phyloP scores from a whole-genome alignment of 2,888 invertebrate species.

The Dasysyrphus tricinctus region DNA sequence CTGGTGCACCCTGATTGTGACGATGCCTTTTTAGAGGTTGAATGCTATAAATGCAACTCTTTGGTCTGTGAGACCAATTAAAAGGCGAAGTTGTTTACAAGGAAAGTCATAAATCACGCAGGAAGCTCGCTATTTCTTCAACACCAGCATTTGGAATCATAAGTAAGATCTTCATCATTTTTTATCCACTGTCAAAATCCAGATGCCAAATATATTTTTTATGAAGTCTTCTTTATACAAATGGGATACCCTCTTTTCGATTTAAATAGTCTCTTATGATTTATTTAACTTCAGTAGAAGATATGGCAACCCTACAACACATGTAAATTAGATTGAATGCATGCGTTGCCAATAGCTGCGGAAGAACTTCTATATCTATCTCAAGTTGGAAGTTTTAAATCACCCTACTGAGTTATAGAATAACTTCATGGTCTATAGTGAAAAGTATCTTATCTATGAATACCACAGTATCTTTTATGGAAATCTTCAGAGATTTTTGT shows the following conservation, averaged over 20 bases:
- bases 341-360: conserved; percentile 30
- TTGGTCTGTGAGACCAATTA: conserved; percentile 60
- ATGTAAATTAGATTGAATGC: conserved; percentile 40
- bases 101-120: conserved; percentile 57
- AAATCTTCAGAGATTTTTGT: conserved; percentile 35
- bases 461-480: conserved; percentile 14
- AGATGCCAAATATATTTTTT: conserved; percentile 54
- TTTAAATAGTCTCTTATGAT: background rate
- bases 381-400: conserved; percentile 57
- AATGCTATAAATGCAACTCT: conserved; percentile 44
- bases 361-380: conserved; percentile 38
- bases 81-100: conserved; percentile 52
- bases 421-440: conserved; percentile 15
- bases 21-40: conserved; percentile 28
- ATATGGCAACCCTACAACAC: conserved; percentile 21
- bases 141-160: conserved; percentile 33
- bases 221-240: conserved; percentile 8
- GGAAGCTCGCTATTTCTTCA: conserved; percentile 23
- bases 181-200: conserved; percentile 47
- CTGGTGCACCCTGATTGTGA: conserved; percentile 34
- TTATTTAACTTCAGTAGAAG: background rate
- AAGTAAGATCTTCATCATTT: conserved; percentile 49
- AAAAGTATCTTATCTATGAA: conserved; percentile 19
- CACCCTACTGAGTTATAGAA: conserved; percentile 34
- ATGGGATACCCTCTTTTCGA: background rate